phyloP scores from a whole-genome alignment of 2,888 invertebrate species.

The Oligia latruncula region DNA sequence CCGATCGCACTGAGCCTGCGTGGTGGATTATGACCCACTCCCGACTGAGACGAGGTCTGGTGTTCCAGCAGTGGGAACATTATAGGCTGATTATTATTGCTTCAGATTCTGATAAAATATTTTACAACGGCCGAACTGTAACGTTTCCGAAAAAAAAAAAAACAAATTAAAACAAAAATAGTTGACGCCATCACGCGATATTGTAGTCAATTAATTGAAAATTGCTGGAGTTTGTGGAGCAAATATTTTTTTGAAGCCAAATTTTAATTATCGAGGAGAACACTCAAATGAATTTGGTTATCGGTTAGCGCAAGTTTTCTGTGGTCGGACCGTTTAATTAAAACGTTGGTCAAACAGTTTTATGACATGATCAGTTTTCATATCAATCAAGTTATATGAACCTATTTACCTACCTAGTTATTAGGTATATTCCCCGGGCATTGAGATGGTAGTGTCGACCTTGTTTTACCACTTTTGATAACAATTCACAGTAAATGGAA shows the following conservation, averaged over 20 bases:
- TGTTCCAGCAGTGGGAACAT: neutral
- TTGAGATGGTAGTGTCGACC: neutral
- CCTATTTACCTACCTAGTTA: neutral
- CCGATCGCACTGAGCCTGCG: neutral
- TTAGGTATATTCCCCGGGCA: neutral
- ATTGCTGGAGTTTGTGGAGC: conserved; percentile 27
- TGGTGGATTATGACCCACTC: neutral
- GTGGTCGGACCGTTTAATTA: conserved; percentile 38
- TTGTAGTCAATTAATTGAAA: conserved; percentile 42
- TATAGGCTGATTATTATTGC: neutral
- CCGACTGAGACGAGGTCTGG: neutral
- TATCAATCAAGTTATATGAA: neutral
- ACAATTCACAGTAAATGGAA: neutral
- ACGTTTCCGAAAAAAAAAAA: conserved; percentile 11
- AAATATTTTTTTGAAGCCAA: conserved; percentile 41
- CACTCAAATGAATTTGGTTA: conserved; percentile 51
- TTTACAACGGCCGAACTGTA: neutral
- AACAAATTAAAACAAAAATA: conserved; percentile 36
- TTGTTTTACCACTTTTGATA: neutral
- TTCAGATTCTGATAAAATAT: neutral
- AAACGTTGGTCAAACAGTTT: conserved; percentile 15
- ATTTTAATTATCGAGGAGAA: conserved; percentile 27
- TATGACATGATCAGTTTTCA: conserved; percentile 13
- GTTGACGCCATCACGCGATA: conserved; percentile 6
- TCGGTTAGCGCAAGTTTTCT: conserved; percentile 14